phyloP scores from a whole-genome alignment of 2,113 vertebrate species.

The Phalacrocorax carbo region DNA sequence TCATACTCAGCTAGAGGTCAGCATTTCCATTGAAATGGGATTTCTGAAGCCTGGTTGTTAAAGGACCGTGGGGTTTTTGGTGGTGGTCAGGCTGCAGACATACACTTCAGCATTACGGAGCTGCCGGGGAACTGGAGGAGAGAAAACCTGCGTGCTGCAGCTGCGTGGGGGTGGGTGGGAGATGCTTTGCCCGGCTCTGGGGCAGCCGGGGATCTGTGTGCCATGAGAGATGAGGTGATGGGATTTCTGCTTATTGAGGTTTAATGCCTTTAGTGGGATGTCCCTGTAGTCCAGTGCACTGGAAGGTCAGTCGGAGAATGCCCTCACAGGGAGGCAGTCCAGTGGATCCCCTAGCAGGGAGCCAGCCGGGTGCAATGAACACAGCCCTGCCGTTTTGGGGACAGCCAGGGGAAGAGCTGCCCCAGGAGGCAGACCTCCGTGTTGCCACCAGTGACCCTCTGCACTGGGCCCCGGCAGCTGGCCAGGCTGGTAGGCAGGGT shows the following conservation, averaged over 20 bases:
- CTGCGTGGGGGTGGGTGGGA: accelerated
- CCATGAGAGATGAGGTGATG: accelerated
- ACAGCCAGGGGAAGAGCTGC: no score
- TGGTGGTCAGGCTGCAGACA: not conserved
- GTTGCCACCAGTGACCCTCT: not conserved
- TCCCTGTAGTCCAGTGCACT: accelerated
- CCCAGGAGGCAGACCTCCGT: accelerated
- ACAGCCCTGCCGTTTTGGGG: accelerated
- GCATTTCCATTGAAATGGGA: conserved; percentile 6
- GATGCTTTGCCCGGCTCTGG: accelerated
- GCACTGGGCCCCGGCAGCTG: accelerated
- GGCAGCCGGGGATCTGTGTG: not conserved
- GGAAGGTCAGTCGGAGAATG: no score
- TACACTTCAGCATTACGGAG: not conserved
- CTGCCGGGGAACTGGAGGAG: not conserved
- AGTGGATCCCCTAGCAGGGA: accelerated
- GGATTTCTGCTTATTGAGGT: not conserved
- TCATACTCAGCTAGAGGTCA: conserved; percentile 17
- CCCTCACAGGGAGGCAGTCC: not conserved
- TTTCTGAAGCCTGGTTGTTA: not conserved
- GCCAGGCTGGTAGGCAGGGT: not conserved
- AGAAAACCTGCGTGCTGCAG: not conserved
- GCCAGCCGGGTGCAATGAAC: not conserved
- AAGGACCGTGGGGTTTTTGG: accelerated
- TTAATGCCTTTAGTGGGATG: not conserved